Conservation (phyloP, 1,140 invertebrate genomes). For the Ostrea edulis region DNA sequence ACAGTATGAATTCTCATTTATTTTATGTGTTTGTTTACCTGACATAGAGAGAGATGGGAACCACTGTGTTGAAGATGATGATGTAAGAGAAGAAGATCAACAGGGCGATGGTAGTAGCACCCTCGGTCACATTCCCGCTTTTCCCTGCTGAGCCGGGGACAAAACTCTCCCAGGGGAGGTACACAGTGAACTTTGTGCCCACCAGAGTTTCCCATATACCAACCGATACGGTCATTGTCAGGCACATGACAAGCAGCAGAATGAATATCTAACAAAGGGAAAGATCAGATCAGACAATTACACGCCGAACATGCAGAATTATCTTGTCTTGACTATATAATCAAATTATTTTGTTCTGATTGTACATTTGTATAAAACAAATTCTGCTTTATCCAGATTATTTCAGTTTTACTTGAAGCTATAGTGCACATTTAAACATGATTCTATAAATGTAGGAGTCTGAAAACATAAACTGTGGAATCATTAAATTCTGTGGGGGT, state of each 20-base stretch:
- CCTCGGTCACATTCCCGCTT: slow-evolving; percentile 80
- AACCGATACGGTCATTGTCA: slow-evolving; percentile 98
- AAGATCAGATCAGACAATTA: slow-evolving; percentile 48
- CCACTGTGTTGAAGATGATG: slow-evolving; percentile 99
- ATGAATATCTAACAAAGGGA: slow-evolving; percentile 92
- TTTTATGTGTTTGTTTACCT: slow-evolving; percentile 82
- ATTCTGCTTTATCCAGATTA: too few relatives aligned
- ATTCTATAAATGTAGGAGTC: too few relatives aligned
- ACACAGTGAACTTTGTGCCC: slow-evolving; percentile 90
- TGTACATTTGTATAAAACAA: too few relatives aligned
- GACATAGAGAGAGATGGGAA: slow-evolving; percentile 99
- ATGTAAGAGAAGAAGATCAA: slow-evolving; percentile 99
- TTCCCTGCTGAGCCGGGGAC: slow-evolving; percentile 84
- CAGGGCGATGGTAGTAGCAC: slow-evolving; percentile 95
- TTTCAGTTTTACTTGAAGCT: too few relatives aligned
- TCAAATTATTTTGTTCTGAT: too few relatives aligned
- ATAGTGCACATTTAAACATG: too few relatives aligned
- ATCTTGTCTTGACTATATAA: too few relatives aligned
- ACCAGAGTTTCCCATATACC: slow-evolving; percentile 95
- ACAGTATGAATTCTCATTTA: too few relatives aligned
- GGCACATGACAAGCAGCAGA: slow-evolving; percentile 97
- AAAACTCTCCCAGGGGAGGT: slow-evolving; percentile 96
- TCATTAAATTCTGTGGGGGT: too few relatives aligned
- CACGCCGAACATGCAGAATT: too few relatives aligned
- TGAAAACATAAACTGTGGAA: too few relatives aligned